Evolutionary conservation across 2,888 invertebrate species (phyloP).

Genomic region (Lissocephala sabroskyi): DNA sequence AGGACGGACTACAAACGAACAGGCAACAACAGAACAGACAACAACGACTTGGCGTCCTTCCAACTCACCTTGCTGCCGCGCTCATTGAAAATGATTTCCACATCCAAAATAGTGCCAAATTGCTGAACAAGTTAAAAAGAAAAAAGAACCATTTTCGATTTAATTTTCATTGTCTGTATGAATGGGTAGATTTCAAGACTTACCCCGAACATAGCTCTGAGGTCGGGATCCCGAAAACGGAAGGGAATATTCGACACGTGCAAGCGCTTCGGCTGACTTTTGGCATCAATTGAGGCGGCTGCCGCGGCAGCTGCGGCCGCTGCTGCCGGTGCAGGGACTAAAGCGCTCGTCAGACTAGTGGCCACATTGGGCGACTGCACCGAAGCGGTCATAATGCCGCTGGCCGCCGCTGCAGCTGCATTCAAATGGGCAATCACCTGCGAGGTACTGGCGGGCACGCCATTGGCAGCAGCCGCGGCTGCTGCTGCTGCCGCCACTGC

Average conservation of each 20-base stretch:
- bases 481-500: no score
- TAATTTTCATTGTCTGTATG: no score
- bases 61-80: constrained; percentile 98
- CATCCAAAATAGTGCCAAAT: constrained; percentile 98
- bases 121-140: constrained; percentile 77
- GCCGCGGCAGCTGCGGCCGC: constrained; percentile 61
- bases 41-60: no score
- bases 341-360: constrained; percentile 73
- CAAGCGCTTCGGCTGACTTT: constrained; percentile 90
- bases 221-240: constrained; percentile 98
- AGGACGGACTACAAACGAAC: constrained; percentile 7
- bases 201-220: constrained; percentile 98
- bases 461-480: constrained; percentile 16
- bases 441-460: constrained; percentile 58
- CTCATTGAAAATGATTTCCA: constrained; percentile 99
- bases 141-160: background rate
- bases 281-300: constrained; percentile 75
- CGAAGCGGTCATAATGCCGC: constrained; percentile 66
- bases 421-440: constrained; percentile 70
- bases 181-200: constrained; percentile 72
- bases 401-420: constrained; percentile 59
- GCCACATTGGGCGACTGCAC: constrained; percentile 73
- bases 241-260: constrained; percentile 99
- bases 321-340: constrained; percentile 68
- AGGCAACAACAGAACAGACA: constrained; percentile 2